These are phyloP conservation scores for Drosophila paulistorum DNA, from an alignment of 1,140 invertebrate genomes.

Conservation along the genomic window DNA sequence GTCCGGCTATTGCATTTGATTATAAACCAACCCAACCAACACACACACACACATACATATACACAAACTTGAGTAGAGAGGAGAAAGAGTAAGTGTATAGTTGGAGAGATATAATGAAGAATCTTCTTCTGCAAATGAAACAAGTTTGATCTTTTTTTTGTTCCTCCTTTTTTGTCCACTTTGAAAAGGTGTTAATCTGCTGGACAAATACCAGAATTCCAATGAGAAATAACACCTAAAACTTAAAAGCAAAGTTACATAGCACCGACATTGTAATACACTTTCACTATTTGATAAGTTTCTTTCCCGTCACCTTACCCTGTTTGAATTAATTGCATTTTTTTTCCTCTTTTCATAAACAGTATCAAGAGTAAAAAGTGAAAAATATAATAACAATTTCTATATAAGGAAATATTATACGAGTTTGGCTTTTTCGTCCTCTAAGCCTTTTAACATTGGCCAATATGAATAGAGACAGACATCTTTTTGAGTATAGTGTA, in stretches of 20 bases:
- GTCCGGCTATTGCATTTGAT: constrained; percentile 79
- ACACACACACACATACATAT: not conserved
- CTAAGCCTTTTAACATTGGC: not conserved
- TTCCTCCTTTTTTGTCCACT: constrained; percentile 38
- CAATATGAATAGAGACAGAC: not conserved
- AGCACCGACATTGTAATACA: constrained; percentile 1
- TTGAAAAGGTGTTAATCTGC: constrained; percentile 68
- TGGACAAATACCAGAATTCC: constrained; percentile 52
- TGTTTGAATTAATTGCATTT: too few species aligned
- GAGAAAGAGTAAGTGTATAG: not conserved
- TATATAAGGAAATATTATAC: too few species aligned
- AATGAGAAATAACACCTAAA: constrained; percentile 10
- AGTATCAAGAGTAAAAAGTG: too few species aligned
- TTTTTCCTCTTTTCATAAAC: too few species aligned
- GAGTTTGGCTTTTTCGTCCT: too few species aligned
- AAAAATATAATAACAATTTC: too few species aligned
- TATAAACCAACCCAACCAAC: constrained; percentile 46
- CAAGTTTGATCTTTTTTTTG: constrained; percentile 45
- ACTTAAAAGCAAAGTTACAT: not conserved
- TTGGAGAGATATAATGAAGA: constrained; percentile 18
- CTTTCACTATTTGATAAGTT: not conserved
- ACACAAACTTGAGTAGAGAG: not conserved
- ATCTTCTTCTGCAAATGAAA: constrained; percentile 18
- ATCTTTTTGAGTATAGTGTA: not conserved
- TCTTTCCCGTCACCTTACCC: too few species aligned